A percentile compares a stretch with the other conserved stretches of the same genome.
These are phyloP conservation scores for Acridotheres tristis DNA, from an alignment of 2,797 vertebrate species.

Conservation along the genomic window DNA sequence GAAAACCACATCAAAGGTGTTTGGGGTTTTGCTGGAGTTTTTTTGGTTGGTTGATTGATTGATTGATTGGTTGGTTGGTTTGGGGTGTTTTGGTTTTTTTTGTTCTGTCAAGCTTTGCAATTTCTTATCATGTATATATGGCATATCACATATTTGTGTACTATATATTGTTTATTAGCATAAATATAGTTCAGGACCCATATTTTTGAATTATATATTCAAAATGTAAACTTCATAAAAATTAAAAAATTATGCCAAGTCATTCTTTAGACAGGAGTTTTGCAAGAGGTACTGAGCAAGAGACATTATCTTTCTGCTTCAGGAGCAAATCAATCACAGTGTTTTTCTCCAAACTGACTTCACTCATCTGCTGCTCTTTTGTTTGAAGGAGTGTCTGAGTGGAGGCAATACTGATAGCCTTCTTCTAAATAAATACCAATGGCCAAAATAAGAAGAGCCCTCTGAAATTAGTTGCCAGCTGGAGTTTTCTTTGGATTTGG, in stretches of 20 bases:
- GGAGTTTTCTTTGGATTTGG: not conserved
- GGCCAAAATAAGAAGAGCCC: not conserved
- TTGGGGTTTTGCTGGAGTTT: not conserved
- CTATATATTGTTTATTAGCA: too few relatives aligned
- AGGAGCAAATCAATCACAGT: not conserved
- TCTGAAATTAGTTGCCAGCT: not conserved
- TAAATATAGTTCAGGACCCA: not conserved
- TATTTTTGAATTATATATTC: not conserved
- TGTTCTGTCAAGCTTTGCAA: not conserved
- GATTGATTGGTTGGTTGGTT: not conserved
- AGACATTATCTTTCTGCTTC: not conserved
- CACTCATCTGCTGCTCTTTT: not conserved
- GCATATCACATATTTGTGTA: not conserved
- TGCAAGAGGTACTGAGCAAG: not conserved
- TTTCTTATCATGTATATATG: not conserved
- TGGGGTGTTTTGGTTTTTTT: not conserved
- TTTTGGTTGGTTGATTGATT: not conserved
- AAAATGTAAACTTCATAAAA: not conserved
- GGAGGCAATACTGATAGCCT: not conserved
- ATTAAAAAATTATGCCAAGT: not conserved
- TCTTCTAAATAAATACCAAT: not conserved
- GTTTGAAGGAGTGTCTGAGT: not conserved
- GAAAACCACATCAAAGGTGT: not conserved
- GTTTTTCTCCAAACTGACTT: not conserved
- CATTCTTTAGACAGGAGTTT: not conserved